A percentile compares a stretch with the other conserved stretches of the same genome.
Evolutionary conservation across 2,888 invertebrate species (phyloP).

Genomic region (Timema cristinae): DNA sequence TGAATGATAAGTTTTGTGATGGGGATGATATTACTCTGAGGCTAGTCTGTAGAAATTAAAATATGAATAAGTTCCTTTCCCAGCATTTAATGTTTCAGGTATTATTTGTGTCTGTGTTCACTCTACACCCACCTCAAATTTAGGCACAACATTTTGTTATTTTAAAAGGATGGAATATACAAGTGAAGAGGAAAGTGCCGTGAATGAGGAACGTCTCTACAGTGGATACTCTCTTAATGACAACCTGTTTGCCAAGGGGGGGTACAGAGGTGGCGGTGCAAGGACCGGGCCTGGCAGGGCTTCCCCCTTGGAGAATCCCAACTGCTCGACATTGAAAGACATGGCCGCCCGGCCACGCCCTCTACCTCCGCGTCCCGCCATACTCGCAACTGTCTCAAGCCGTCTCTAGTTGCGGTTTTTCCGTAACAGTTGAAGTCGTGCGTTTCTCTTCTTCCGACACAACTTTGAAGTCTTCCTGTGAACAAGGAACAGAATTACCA

Average conservation of each 20-base stretch:
- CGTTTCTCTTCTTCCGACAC: conserved; percentile 30
- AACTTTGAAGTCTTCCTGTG: conserved; percentile 34
- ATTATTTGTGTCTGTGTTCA: too few species aligned
- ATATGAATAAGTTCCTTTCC: too few species aligned
- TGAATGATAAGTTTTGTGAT: too few species aligned
- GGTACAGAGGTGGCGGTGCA: conserved; percentile 47
- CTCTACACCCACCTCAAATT: too few species aligned
- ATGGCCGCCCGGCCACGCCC: conserved; percentile 40
- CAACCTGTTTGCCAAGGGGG: conserved; percentile 45
- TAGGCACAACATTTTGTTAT: too few species aligned
- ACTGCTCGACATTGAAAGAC: conserved; percentile 43
- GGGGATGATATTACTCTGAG: too few species aligned
- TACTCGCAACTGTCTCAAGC: conserved; percentile 23
- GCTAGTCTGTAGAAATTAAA: too few species aligned
- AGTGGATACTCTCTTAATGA: too few species aligned
- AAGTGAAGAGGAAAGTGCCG: too few species aligned
- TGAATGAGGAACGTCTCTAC: too few species aligned
- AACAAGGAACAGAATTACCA: not conserved
- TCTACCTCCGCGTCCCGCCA: conserved; percentile 37
- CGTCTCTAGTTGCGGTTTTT: conserved; percentile 40
- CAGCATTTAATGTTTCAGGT: too few species aligned
- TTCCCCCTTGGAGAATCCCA: conserved; percentile 44
- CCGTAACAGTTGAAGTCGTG: conserved; percentile 35
- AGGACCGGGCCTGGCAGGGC: conserved; percentile 42
- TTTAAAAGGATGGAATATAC: too few species aligned